A percentile compares a stretch with the other conserved stretches of the same genome.
These are phyloP conservation scores for Copidosoma floridanum DNA, from an alignment of 1,140 invertebrate species.

Conservation along the genomic window DNA sequence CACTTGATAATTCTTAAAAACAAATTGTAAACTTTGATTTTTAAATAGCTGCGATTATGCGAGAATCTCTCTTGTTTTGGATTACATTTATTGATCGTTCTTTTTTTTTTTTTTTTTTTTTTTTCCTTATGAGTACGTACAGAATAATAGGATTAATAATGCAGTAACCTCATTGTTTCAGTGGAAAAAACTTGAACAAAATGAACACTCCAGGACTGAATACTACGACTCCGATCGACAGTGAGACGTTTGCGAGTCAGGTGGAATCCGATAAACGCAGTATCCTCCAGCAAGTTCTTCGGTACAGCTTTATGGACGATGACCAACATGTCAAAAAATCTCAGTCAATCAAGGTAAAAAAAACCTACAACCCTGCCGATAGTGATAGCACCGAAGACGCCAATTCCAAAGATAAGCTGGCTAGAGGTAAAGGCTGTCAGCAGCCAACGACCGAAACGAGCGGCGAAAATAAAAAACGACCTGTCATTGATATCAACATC, in stretches of 20 bases:
- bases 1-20: too few relatives aligned
- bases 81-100: not conserved
- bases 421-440: too few relatives aligned
- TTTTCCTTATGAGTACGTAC: too few relatives aligned
- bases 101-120: not conserved
- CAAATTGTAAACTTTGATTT: too few relatives aligned
- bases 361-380: not conserved
- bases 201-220: not conserved
- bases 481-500: not conserved
- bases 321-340: too few relatives aligned
- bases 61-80: too few relatives aligned
- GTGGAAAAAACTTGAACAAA: not conserved
- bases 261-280: constrained; percentile 11
- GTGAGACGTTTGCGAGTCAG: not conserved
- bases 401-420: too few relatives aligned
- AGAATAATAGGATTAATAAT: too few relatives aligned
- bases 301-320: too few relatives aligned
- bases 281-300: not conserved
- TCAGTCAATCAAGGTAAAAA: not conserved
- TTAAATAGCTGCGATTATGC: too few relatives aligned
- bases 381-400: too few relatives aligned
- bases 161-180: not conserved
- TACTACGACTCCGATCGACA: not conserved
- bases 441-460: not conserved
- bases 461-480: not conserved